Conservation (phyloP, 2,888 invertebrate genomes). For the Cepaea hortensis region DNA sequence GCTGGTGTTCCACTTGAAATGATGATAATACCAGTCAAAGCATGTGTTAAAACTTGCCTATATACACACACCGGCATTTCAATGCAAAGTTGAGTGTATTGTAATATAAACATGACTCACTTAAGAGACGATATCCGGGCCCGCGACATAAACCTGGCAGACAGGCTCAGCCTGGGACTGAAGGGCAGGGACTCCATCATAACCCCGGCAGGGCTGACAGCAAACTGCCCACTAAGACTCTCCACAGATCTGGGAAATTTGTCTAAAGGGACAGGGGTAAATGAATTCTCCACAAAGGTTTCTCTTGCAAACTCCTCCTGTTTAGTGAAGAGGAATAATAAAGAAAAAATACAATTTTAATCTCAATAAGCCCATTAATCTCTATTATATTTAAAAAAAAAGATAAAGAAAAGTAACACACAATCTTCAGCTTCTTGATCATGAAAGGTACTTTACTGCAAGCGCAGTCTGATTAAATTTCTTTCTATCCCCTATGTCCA, state of each 20-base stretch:
- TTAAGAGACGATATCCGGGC: constrained; percentile 57
- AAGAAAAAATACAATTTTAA: neutral
- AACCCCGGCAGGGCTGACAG: constrained; percentile 47
- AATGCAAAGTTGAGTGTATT: neutral
- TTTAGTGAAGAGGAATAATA: neutral
- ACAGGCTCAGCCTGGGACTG: constrained; percentile 67
- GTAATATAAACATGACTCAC: constrained; percentile 49
- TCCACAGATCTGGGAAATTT: constrained; percentile 66
- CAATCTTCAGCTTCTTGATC: too few relatives aligned
- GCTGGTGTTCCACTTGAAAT: too few relatives aligned
- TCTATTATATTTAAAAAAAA: too few relatives aligned
- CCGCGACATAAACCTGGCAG: constrained; percentile 68
- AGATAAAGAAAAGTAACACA: too few relatives aligned
- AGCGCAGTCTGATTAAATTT: too few relatives aligned
- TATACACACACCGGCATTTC: neutral
- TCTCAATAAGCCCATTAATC: neutral
- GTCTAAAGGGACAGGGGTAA: constrained; percentile 63
- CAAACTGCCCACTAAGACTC: constrained; percentile 42
- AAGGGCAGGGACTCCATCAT: constrained; percentile 50
- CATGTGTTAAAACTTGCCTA: too few relatives aligned
- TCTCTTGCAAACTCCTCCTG: constrained; percentile 70
- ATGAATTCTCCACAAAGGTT: constrained; percentile 69
- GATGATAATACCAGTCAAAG: too few relatives aligned
- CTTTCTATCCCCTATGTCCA: too few relatives aligned
- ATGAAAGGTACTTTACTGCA: too few relatives aligned